These are phyloP conservation scores for Globodera rostochiensis DNA, from an alignment of 1,140 invertebrate species.

Conservation along the genomic window DNA sequence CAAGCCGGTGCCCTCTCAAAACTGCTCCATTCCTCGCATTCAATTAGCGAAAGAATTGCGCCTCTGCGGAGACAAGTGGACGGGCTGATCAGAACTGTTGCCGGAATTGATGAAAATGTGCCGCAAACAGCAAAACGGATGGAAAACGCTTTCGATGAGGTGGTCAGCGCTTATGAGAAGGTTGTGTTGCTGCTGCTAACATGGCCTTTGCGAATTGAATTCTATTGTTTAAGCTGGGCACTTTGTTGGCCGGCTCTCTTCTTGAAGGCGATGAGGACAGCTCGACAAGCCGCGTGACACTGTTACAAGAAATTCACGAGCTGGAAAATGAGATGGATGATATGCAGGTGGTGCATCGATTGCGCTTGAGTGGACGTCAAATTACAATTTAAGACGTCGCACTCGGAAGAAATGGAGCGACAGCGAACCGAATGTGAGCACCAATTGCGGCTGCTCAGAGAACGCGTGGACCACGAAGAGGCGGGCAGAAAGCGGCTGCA, in stretches of 20 bases:
- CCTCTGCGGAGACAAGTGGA: constrained; percentile 40
- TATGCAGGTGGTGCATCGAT: constrained; percentile 43
- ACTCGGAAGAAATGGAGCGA: constrained; percentile 41
- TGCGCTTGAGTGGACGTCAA: constrained; percentile 6
- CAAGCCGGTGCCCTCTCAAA: constrained; percentile 51
- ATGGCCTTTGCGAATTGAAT: constrained; percentile 3
- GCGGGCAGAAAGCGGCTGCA: constrained; percentile 44
- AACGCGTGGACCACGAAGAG: constrained; percentile 55
- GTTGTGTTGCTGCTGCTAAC: constrained; percentile 26
- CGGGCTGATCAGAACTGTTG: constrained; percentile 43
- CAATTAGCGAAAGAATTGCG: constrained; percentile 23
- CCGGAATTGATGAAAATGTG: constrained; percentile 43
- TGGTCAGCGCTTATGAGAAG: constrained; percentile 44
- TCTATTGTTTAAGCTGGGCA: constrained; percentile 25
- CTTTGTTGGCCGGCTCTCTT: neutral
- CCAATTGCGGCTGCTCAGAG: constrained; percentile 42
- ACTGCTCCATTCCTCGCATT: constrained; percentile 40
- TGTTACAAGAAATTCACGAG: constrained; percentile 45
- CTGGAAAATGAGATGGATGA: constrained; percentile 48
- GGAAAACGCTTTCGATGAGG: constrained; percentile 45
- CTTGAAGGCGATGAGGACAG: neutral
- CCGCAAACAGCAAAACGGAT: constrained; percentile 29
- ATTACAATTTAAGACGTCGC: constrained; percentile 27
- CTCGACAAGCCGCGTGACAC: neutral
- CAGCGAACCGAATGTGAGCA: constrained; percentile 53